Base-by-base conservation (phyloP, 1,140 invertebrate species). In the Teleopsis dalmanni region DNA sequence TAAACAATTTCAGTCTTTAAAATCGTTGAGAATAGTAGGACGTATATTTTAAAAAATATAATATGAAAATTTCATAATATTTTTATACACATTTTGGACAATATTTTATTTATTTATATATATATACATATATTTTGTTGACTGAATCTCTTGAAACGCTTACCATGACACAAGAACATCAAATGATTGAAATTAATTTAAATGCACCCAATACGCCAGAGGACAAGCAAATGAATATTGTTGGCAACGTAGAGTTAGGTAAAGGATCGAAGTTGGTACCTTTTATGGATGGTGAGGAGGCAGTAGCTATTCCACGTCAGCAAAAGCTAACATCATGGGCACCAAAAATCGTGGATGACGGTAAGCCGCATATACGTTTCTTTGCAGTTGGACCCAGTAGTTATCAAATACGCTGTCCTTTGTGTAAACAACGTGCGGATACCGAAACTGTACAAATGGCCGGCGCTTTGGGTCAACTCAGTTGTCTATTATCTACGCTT, bases 361-460 rank as follows among this genome's bases (percentile, higher is more conserved):
- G 45, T n/a, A 67, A 65, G 38, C 57, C 62, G 0, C 51, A 62
- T 21, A 23, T 68, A 35, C 56, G 62, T 22, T 68, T 53, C 40
- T 68, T 53, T 37, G 59, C 58, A 21, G 57, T 68, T 1, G 65
- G 65, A 1, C 65, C 65, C 1, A 58, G 54, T 19, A 58, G 49
- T 14, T 57, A 62, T 45, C 57, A 54, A 10, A 58, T 68, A 7
- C 43, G 38, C 4, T 68, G 65, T 47, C 65, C 65, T 6, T 23
- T 68, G 7, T 68, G 65, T 45, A 56, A 52, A 26, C 54, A 58
- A 25, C 36, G 45, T 3, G 56, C 57, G 4, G 51, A 55, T 22
- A 58, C 56, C 3, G 60, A 63, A 35, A 68, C 60, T 1, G 56
- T 67, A 25, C 51, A 61, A 38, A 65, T 65, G 59, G 37, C 45